A percentile compares a stretch with the other conserved stretches of the same genome.
Evolutionary conservation across 2,113 vertebrate species (phyloP).

Genomic region (Setophaga kirtlandii): DNA sequence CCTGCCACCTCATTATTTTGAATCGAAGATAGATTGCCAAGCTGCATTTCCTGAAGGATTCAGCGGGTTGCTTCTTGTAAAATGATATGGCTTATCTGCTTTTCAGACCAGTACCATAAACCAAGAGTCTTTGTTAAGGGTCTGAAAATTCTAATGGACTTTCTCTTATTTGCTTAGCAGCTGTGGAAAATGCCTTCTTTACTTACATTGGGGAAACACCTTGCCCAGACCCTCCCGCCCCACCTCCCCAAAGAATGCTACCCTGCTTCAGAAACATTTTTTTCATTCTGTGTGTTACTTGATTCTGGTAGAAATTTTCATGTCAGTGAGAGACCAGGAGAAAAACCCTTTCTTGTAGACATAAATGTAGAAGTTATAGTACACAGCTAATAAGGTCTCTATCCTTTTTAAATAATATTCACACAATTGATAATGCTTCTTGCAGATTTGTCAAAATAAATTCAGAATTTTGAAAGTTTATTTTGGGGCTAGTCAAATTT

Average conservation of each 20-base stretch:
- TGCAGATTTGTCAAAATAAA: slow-evolving; percentile 20
- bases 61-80: slow-evolving; percentile 65
- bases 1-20: slow-evolving; percentile 69
- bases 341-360: background rate
- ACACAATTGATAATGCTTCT: background rate
- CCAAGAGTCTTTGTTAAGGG: slow-evolving; percentile 22
- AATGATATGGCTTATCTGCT: slow-evolving; percentile 68
- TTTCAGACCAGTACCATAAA: slow-evolving; percentile 58
- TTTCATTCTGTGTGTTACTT: background rate
- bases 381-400: background rate
- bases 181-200: slow-evolving; percentile 5
- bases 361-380: background rate
- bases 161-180: slow-evolving; percentile 29
- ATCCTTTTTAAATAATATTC: background rate
- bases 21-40: slow-evolving; percentile 71
- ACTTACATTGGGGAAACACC: background rate
- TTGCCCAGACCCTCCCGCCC: background rate
- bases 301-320: background rate
- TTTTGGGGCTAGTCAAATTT: background rate
- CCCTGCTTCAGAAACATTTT: background rate
- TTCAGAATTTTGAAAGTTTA: background rate
- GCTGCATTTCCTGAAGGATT: slow-evolving; percentile 70
- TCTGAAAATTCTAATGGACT: slow-evolving; percentile 30
- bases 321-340: background rate
- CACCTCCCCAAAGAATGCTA: background rate